Conservation (phyloP, 2,888 invertebrate genomes). For the Stratiomys singularior region DNA sequence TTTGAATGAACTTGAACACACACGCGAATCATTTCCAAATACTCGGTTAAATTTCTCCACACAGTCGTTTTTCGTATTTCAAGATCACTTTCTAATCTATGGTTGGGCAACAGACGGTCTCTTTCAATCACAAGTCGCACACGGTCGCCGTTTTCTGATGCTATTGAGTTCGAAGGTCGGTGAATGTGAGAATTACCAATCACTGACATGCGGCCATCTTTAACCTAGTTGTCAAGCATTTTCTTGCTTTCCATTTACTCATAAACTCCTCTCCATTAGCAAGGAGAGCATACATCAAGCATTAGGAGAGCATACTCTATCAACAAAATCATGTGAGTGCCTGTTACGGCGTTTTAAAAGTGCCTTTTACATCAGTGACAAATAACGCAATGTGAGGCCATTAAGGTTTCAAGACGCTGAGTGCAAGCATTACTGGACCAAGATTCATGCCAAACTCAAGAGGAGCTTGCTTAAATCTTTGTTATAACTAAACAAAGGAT, state of each 20-base stretch:
- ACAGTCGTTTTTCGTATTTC: not conserved
- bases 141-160: not conserved
- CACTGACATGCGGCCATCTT: not conserved
- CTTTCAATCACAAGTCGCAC: not conserved
- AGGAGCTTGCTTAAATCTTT: too few relatives aligned
- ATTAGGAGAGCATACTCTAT: too few relatives aligned
- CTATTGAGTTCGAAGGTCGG: not conserved
- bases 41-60: not conserved
- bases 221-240: not conserved
- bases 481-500: too few relatives aligned
- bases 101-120: not conserved
- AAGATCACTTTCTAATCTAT: not conserved
- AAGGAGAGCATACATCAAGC: too few relatives aligned
- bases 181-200: not conserved
- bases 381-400: not conserved
- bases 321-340: too few relatives aligned
- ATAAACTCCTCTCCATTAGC: not conserved
- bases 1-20: not conserved
- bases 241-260: not conserved
- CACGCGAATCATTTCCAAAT: not conserved
- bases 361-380: not conserved
- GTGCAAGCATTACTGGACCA: too few relatives aligned
- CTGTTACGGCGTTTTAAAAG: too few relatives aligned
- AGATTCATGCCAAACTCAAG: too few relatives aligned
- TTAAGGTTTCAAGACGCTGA: not conserved